Evolutionary conservation across 1,140 invertebrate species (phyloP).

Genomic region (Drosophila cardini): DNA sequence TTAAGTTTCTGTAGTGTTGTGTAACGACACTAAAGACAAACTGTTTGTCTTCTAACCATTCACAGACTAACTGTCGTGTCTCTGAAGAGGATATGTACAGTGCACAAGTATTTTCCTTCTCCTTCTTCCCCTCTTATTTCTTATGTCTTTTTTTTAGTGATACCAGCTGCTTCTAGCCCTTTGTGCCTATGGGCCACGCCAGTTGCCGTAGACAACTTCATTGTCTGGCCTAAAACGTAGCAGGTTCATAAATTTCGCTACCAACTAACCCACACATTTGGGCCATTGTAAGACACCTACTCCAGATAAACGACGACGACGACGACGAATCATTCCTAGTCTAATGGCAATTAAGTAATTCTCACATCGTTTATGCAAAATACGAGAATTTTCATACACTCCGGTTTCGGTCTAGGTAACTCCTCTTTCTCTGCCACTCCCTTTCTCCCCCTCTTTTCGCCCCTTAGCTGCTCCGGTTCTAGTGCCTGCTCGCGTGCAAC

Average conservation of each 20-base stretch:
- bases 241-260: slow-evolving; percentile 63
- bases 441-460: neutral
- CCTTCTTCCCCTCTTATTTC: slow-evolving; percentile 7
- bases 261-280: slow-evolving; percentile 40
- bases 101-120: neutral
- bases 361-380: slow-evolving; percentile 84
- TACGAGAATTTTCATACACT: slow-evolving; percentile 55
- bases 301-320: slow-evolving; percentile 8
- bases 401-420: slow-evolving; percentile 6
- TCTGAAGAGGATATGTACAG: neutral
- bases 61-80: slow-evolving; percentile 16
- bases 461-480: slow-evolving; percentile 21
- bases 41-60: neutral
- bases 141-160: neutral
- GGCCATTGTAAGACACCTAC: slow-evolving; percentile 22
- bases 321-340: slow-evolving; percentile 38
- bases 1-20: slow-evolving; percentile 1
- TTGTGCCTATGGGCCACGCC: slow-evolving; percentile 24
- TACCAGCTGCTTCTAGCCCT: slow-evolving; percentile 31
- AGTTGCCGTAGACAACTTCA: slow-evolving; percentile 72
- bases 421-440: neutral
- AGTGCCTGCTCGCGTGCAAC: slow-evolving; percentile 79
- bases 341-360: slow-evolving; percentile 79
- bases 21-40: neutral
- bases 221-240: slow-evolving; percentile 58